Base-by-base conservation (phyloP, 1,140 invertebrate species). In the Leptestheria dahalacensis region DNA sequence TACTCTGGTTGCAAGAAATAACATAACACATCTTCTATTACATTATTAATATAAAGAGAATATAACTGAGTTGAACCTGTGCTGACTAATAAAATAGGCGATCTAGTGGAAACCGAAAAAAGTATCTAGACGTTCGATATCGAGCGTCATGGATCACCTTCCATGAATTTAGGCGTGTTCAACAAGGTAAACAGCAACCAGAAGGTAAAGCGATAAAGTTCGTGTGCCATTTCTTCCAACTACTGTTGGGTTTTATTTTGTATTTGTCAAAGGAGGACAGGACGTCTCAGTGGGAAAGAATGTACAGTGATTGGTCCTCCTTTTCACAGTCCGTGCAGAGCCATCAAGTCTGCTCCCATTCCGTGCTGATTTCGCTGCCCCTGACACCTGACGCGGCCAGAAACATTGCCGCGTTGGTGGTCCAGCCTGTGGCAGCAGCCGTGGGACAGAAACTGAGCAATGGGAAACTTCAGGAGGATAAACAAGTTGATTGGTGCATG, bases 401-500 rank as follows among this genome's bases (percentile, higher is more conserved):
- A 10, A 29, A 46, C n/a, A 54, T 54, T 28, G 50, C 41, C 48
- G 26, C 57, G 10, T 18, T 47, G 18, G 50, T 49, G 33, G 60
- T 59, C 57, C 59, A 57, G n/a, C 55, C 56, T n/a, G 46, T 58
- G 28, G 55, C 56, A 21, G 33, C 56, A 25, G 49, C 33, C 33
- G 33, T 55, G 20, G 61, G 61, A 24, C 12, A 41, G 26, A 23
- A 23, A 48, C 23, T 60, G 48, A 48, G 25, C 52, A 64, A 15
- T 50, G 64, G 46, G 68, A 73, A 49, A 26, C 64, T 76, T 23
- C 62, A 68, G 23, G 66, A 67, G 48, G 70, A 74, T 61, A 66
- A 68, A 66, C 88, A 93, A 75, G 89, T 93, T 47, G 82, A 85
- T 69, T 92, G 88, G 88, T 88, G 86, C 54, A 88, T 93, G 81